These are phyloP conservation scores for Frieseomelitta varia DNA, from an alignment of 1,140 invertebrate genomes.

Conservation along the genomic window DNA sequence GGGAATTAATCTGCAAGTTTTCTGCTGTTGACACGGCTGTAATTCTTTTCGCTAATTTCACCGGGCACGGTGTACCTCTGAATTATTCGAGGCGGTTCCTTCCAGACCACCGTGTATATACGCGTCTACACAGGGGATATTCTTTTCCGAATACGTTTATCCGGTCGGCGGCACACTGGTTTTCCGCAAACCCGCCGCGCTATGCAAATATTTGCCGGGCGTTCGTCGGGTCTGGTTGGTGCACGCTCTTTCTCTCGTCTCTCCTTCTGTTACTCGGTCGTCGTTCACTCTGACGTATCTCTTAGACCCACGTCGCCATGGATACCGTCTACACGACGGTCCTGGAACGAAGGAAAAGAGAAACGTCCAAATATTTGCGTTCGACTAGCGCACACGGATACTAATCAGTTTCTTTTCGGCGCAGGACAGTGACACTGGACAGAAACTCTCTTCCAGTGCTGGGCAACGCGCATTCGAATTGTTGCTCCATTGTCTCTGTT, in stretches of 20 bases:
- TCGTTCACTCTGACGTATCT: constrained; percentile 23
- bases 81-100: not conserved
- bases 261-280: not conserved
- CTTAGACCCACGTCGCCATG: constrained; percentile 43
- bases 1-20: not conserved
- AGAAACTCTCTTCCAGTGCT: not conserved
- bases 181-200: constrained; percentile 55
- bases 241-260: not conserved
- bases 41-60: not conserved
- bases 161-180: constrained; percentile 45
- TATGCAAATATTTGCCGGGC: constrained; percentile 62
- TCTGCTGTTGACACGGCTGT: not conserved
- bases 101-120: not conserved
- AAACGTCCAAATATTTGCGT: constrained; percentile 65
- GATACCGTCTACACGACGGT: constrained; percentile 28
- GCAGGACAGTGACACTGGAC: constrained; percentile 23
- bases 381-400: constrained; percentile 40
- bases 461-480: constrained; percentile 1
- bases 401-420: constrained; percentile 52
- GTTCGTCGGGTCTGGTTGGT: constrained; percentile 45
- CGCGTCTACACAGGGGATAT: not conserved
- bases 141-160: constrained; percentile 37
- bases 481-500: not conserved
- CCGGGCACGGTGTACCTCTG: not conserved
- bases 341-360: constrained; percentile 21